Evolutionary conservation across 2,797 vertebrate species (phyloP).

Genomic region (Hoplostethus atlanticus): DNA sequence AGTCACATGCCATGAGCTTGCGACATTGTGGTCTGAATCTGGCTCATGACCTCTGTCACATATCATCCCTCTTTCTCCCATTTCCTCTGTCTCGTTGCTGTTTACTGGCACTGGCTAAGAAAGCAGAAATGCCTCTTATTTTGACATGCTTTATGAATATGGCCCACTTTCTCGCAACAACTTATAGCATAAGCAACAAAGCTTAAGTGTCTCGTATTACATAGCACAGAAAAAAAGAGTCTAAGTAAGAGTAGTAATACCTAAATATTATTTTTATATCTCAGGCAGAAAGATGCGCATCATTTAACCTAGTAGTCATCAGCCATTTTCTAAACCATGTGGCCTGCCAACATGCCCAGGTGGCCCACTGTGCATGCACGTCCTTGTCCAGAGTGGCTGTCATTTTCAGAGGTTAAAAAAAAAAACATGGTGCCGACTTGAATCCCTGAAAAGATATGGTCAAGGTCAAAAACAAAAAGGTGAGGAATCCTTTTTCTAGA

Average conservation of each 20-base stretch:
- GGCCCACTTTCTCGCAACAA: too few relatives aligned
- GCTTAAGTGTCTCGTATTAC: too few relatives aligned
- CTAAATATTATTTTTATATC: background rate
- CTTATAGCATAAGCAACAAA: too few relatives aligned
- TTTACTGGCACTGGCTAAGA: background rate
- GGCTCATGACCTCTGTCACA: constrained; percentile 31
- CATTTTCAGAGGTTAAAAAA: constrained; percentile 64
- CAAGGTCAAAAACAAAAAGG: background rate
- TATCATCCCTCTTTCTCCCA: constrained; percentile 25
- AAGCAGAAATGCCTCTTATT: background rate
- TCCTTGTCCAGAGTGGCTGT: constrained; percentile 42
- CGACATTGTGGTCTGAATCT: constrained; percentile 25
- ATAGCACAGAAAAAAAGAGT: background rate
- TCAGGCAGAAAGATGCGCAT: background rate
- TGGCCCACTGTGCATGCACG: constrained; percentile 69
- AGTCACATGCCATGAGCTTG: constrained; percentile 37
- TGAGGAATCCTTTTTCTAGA: background rate
- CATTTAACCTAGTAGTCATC: background rate
- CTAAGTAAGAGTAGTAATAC: background rate
- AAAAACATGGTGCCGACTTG: constrained; percentile 31
- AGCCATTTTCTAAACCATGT: background rate
- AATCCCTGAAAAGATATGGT: constrained; percentile 24
- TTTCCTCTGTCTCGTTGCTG: constrained; percentile 38
- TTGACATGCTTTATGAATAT: too few relatives aligned
- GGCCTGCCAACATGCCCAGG: constrained; percentile 63